phyloP scores from a whole-genome alignment of 2,113 vertebrate genomes.

The Sinocyclocheilus anshuiensis region DNA sequence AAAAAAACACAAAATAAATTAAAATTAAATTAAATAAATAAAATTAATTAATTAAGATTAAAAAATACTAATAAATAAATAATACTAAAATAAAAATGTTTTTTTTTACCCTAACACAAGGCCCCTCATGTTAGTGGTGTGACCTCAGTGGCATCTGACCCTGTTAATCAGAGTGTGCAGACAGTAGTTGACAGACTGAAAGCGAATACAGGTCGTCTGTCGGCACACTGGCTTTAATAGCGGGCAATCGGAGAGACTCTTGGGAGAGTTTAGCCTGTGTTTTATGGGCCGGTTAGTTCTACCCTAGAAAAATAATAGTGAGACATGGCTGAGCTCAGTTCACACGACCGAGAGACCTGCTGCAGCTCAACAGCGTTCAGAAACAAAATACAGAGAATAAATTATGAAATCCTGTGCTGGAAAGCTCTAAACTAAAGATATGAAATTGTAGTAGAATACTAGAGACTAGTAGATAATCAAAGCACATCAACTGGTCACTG shows the following conservation, averaged over 20 bases:
- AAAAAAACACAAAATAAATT: too few relatives aligned
- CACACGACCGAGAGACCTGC: neutral
- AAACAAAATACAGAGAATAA: neutral
- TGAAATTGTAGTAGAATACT: neutral
- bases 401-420: neutral
- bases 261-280: neutral
- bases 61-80: neutral
- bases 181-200: slow-evolving; percentile 12
- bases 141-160: slow-evolving; percentile 20
- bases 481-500: too few relatives aligned
- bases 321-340: neutral
- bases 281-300: neutral
- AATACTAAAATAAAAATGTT: neutral
- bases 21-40: neutral
- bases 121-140: too few relatives aligned
- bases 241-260: neutral
- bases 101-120: too few relatives aligned
- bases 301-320: slow-evolving; percentile 30
- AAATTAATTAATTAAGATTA: neutral
- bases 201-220: slow-evolving; percentile 7
- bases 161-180: slow-evolving; percentile 15
- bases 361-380: neutral
- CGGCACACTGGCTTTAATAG: slow-evolving; percentile 10
- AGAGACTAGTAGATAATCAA: neutral
- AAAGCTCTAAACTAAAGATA: neutral